Conservation (phyloP, 2,797 vertebrate genomes). For the Botia kubotai region DNA sequence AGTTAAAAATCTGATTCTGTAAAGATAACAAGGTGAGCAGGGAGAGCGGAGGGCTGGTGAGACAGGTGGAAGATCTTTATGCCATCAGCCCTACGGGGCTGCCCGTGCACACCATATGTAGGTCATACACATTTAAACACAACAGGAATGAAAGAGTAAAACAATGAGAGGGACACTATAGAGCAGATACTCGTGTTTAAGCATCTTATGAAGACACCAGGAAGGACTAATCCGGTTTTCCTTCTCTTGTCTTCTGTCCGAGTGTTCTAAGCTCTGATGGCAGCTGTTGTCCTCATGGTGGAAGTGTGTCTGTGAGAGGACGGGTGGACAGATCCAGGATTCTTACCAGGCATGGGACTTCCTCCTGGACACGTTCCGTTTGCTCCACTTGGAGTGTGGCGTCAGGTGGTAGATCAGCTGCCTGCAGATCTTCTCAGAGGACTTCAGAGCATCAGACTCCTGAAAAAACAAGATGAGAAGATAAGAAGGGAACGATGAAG, state of each 20-base stretch:
- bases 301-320: slow-evolving; percentile 18
- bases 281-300: slow-evolving; percentile 11
- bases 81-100: slow-evolving; percentile 30
- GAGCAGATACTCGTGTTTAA: slow-evolving; percentile 2
- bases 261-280: slow-evolving; percentile 24
- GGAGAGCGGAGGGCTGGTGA: slow-evolving; percentile 37
- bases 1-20: background rate
- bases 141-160: slow-evolving; percentile 48
- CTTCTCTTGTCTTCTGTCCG: background rate
- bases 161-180: background rate
- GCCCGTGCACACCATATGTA: slow-evolving; percentile 49
- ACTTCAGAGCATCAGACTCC: slow-evolving; percentile 84
- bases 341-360: slow-evolving; percentile 89
- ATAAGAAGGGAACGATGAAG: slow-evolving; percentile 20
- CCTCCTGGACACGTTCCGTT: slow-evolving; percentile 79
- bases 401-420: slow-evolving; percentile 92
- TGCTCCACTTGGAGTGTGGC: slow-evolving; percentile 85
- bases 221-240: slow-evolving; percentile 18
- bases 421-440: slow-evolving; percentile 88
- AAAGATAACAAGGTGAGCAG: background rate
- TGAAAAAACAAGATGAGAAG: slow-evolving; percentile 60
- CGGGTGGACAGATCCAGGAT: slow-evolving; percentile 30
- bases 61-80: slow-evolving; percentile 28
- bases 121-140: slow-evolving; percentile 51
- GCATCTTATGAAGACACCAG: slow-evolving; percentile 21